These are phyloP conservation scores for Siderastrea radians DNA, from an alignment of 92 coral and sea anemone species.

Conservation along the genomic window DNA sequence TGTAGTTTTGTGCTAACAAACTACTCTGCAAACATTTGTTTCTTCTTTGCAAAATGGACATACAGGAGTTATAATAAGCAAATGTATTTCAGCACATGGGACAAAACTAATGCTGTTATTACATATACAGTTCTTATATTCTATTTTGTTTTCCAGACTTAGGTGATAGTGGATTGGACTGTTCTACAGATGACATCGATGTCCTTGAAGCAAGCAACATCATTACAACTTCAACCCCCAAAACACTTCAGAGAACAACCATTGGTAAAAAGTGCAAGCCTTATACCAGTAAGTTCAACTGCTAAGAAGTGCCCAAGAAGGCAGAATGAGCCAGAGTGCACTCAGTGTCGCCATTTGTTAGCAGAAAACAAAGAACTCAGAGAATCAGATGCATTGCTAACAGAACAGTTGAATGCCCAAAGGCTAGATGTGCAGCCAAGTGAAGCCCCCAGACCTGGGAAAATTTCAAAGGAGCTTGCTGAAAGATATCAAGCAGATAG, in stretches of 20 bases:
- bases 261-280: conserved; percentile 46
- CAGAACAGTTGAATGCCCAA: conserved; percentile 32
- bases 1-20: conserved; percentile 6
- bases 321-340: conserved; percentile 31
- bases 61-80: too few species aligned
- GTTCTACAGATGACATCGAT: conserved; percentile 38
- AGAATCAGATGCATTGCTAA: conserved; percentile 31
- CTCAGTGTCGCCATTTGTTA: conserved; percentile 34
- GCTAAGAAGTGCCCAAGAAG: conserved; percentile 47
- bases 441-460: conserved; percentile 59
- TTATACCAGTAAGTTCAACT: conserved; percentile 7
- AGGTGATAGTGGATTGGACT: conserved; percentile 43
- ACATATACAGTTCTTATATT: too few species aligned
- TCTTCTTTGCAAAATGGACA: too few species aligned
- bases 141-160: conserved; percentile 35
- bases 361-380: conserved; percentile 43
- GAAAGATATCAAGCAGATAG: conserved; percentile 45
- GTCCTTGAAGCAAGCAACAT: conserved; percentile 34
- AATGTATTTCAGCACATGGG: too few species aligned
- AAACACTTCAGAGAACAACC: conserved; percentile 18
- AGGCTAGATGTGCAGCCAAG: conserved; percentile 14
- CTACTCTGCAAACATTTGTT: too few species aligned
- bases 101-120: too few species aligned
- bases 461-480: conserved; percentile 43
- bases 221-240: neutral